These are phyloP conservation scores for Cephus runcator DNA, from an alignment of 2,888 invertebrate species.

Conservation along the genomic window DNA sequence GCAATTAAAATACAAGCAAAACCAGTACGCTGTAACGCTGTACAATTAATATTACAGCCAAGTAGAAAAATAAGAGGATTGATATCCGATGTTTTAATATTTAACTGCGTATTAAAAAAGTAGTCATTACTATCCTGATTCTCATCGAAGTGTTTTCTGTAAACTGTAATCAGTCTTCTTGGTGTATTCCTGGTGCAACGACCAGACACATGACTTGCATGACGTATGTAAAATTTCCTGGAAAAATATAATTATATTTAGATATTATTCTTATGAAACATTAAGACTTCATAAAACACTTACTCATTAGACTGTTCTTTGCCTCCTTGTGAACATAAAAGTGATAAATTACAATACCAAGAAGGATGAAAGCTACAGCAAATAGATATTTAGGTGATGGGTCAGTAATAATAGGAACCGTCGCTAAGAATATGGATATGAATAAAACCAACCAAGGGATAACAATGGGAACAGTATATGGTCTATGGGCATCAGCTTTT, in stretches of 20 bases:
- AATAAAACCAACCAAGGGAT: conserved; percentile 79
- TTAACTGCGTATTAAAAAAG: too few relatives aligned
- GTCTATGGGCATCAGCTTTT: conserved; percentile 74
- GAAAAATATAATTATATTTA: conserved; percentile 48
- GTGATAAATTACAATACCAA: conserved; percentile 79
- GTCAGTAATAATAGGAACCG: conserved; percentile 79
- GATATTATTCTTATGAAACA: conserved; percentile 4
- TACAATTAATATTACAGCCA: too few relatives aligned
- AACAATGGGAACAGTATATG: conserved; percentile 79
- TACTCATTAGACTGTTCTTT: conserved; percentile 74
- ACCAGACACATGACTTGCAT: conserved; percentile 77
- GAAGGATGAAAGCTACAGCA: conserved; percentile 76
- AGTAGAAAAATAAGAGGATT: too few relatives aligned
- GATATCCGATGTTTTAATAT: too few relatives aligned
- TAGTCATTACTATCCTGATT: too few relatives aligned
- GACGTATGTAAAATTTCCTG: conserved; percentile 74
- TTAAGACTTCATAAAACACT: conserved; percentile 51
- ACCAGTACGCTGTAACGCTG: too few relatives aligned
- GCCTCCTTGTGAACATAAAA: conserved; percentile 79
- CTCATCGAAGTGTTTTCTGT: too few relatives aligned
- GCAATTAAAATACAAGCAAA: too few relatives aligned
- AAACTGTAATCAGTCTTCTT: conserved; percentile 37
- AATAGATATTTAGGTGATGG: conserved; percentile 82
- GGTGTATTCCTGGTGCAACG: conserved; percentile 69
- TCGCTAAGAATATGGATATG: conserved; percentile 78